Percentiles rank a stretch among this genome's conserved stretches.
These are phyloP conservation scores for Synanthedon formicaeformis DNA, from an alignment of 2,888 invertebrate genomes.

Conservation along the genomic window DNA sequence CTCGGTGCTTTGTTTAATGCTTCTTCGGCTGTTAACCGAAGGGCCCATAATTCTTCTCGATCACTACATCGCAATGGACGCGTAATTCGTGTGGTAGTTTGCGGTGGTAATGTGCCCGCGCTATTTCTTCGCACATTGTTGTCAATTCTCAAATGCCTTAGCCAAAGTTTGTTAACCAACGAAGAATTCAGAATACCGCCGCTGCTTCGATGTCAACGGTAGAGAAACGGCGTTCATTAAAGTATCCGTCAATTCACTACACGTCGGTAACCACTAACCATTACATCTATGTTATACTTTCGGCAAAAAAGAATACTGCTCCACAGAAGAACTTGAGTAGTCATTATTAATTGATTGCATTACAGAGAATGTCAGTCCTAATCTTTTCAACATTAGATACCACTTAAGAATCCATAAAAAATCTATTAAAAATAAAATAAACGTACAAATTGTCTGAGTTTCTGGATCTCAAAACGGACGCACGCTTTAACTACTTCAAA, in stretches of 20 bases:
- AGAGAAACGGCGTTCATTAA: slow-evolving; percentile 1
- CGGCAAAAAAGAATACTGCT: too few species aligned
- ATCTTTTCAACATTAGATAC: too few species aligned
- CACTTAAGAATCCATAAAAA: too few species aligned
- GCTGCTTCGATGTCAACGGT: neutral
- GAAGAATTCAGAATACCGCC: slow-evolving; percentile 3
- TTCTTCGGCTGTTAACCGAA: slow-evolving; percentile 2
- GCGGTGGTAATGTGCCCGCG: neutral
- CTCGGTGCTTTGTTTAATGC: slow-evolving; percentile 4
- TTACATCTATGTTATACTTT: neutral
- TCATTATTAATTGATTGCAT: too few species aligned
- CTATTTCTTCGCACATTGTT: slow-evolving; percentile 5
- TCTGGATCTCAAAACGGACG: too few species aligned
- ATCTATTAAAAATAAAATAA: too few species aligned
- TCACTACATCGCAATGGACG: slow-evolving; percentile 1
- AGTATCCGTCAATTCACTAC: neutral
- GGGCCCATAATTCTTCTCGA: slow-evolving; percentile 1
- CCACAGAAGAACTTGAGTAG: too few species aligned
- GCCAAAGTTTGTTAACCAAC: slow-evolving; percentile 1
- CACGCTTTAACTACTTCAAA: too few species aligned
- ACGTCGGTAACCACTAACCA: neutral
- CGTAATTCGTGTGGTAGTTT: neutral
- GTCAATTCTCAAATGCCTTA: slow-evolving; percentile 1
- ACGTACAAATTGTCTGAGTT: too few species aligned
- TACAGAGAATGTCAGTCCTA: too few species aligned